These are phyloP conservation scores for Autographa gamma DNA, from an alignment of 2,888 invertebrate species.

Conservation along the genomic window DNA sequence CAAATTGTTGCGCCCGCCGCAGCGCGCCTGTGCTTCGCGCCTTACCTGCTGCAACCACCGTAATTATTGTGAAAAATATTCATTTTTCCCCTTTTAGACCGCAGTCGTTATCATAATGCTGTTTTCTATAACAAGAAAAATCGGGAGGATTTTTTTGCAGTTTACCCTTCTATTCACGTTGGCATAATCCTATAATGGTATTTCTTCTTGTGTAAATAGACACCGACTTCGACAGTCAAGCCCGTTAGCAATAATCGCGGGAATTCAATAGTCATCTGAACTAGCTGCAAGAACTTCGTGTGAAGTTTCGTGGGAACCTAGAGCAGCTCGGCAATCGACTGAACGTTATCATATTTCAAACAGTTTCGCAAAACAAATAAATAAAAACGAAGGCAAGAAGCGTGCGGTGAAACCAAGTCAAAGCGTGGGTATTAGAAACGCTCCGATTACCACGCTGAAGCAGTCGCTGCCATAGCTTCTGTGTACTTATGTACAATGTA, in stretches of 20 bases:
- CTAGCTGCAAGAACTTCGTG: constrained; percentile 79
- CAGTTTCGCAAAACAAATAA: constrained; percentile 88
- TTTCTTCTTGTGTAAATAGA: constrained; percentile 72
- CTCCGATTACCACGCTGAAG: constrained; percentile 86
- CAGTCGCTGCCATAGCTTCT: constrained; percentile 64
- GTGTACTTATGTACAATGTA: constrained; percentile 24
- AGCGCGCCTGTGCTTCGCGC: constrained; percentile 78
- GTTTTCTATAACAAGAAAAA: constrained; percentile 51
- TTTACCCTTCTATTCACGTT: constrained; percentile 35
- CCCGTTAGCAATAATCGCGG: constrained; percentile 73
- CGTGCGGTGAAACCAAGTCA: constrained; percentile 88
- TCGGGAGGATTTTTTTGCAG: constrained; percentile 46
- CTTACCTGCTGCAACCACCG: constrained; percentile 82
- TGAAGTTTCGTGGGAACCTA: constrained; percentile 85
- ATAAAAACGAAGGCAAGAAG: constrained; percentile 87
- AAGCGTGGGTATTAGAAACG: constrained; percentile 89
- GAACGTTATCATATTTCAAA: constrained; percentile 88
- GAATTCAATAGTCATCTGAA: constrained; percentile 84
- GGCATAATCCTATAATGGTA: constrained; percentile 27
- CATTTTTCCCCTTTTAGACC: constrained; percentile 80
- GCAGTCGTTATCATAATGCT: constrained; percentile 75
- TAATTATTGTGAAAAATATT: constrained; percentile 87
- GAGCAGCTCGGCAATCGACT: constrained; percentile 77
- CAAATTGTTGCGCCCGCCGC: constrained; percentile 81
- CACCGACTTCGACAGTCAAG: constrained; percentile 62